Evolutionary conservation across 2,888 invertebrate genomes (phyloP).

Genomic region (Lithosia quadra): DNA sequence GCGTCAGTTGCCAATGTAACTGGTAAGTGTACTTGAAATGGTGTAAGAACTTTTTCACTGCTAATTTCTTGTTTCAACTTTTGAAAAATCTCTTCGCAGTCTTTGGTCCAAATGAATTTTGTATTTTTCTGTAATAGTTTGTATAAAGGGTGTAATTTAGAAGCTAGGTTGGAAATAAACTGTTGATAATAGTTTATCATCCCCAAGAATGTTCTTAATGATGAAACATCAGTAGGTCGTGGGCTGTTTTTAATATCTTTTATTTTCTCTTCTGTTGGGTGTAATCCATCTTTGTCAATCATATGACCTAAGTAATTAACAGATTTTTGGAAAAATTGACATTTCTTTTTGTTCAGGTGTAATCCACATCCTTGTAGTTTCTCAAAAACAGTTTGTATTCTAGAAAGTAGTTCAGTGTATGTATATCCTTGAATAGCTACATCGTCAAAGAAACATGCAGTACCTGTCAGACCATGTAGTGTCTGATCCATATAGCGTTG

Average conservation of each 20-base stretch:
- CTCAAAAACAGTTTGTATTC: conserved; percentile 15
- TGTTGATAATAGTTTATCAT: conserved; percentile 51
- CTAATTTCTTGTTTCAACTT: conserved; percentile 7
- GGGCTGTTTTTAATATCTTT: conserved; percentile 6
- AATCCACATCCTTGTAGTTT: conserved; percentile 5
- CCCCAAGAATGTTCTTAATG: conserved; percentile 34
- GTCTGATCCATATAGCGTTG: conserved; percentile 16
- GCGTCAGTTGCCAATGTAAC: not conserved
- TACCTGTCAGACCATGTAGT: not conserved
- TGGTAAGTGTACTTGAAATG: not conserved
- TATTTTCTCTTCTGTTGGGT: not conserved
- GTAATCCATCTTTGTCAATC: not conserved
- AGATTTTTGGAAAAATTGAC: conserved; percentile 37
- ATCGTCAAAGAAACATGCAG: conserved; percentile 3
- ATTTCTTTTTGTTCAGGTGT: conserved; percentile 23
- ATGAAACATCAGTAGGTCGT: conserved; percentile 25
- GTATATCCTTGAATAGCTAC: not conserved
- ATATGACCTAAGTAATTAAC: too few relatives aligned
- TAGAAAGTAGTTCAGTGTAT: not conserved
- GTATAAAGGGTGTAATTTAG: conserved; percentile 43
- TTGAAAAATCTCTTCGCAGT: conserved; percentile 27
- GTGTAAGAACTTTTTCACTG: conserved; percentile 3
- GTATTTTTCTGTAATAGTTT: conserved; percentile 27
- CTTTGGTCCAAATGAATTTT: conserved; percentile 29
- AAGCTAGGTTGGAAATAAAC: conserved; percentile 49